Conservation (phyloP, 2,113 vertebrate species). For the Varanus salvator region DNA sequence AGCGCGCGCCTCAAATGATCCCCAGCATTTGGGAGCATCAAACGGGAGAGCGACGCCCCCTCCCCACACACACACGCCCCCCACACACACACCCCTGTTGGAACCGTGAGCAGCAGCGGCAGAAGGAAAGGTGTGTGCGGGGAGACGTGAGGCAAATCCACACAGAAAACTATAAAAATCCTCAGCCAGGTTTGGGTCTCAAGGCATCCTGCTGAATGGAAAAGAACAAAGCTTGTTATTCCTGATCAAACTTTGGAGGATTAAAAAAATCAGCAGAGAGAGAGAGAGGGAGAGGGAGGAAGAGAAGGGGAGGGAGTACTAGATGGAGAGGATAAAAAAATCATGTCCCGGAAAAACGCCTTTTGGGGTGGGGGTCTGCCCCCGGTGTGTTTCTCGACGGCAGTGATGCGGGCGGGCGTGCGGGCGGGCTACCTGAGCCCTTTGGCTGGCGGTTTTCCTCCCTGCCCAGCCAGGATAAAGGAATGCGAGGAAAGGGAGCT, state of each 20-base stretch:
- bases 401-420: constrained; percentile 78
- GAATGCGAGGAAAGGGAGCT: constrained; percentile 81
- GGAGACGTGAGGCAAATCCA: constrained; percentile 77
- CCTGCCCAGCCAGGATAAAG: constrained; percentile 84
- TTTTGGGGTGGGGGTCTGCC: constrained; percentile 52
- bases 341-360: constrained; percentile 21
- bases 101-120: neutral
- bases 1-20: constrained; percentile 88
- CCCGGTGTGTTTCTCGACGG: constrained; percentile 76
- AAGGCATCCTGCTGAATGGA: constrained; percentile 92
- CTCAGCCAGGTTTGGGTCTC: constrained; percentile 85
- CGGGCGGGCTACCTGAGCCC: constrained; percentile 79
- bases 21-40: constrained; percentile 85
- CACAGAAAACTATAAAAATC: constrained; percentile 70
- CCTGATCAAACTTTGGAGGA: constrained; percentile 88
- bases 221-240: constrained; percentile 90
- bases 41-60: constrained; percentile 33
- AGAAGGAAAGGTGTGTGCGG: neutral
- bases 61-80: neutral
- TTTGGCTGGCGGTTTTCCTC: constrained; percentile 80
- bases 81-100: neutral
- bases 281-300: constrained; percentile 49
- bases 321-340: constrained; percentile 28
- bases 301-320: constrained; percentile 49
- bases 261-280: constrained; percentile 77